Evolutionary conservation across 2,797 vertebrate species (phyloP).

Genomic region (Enteromius anoplus): DNA sequence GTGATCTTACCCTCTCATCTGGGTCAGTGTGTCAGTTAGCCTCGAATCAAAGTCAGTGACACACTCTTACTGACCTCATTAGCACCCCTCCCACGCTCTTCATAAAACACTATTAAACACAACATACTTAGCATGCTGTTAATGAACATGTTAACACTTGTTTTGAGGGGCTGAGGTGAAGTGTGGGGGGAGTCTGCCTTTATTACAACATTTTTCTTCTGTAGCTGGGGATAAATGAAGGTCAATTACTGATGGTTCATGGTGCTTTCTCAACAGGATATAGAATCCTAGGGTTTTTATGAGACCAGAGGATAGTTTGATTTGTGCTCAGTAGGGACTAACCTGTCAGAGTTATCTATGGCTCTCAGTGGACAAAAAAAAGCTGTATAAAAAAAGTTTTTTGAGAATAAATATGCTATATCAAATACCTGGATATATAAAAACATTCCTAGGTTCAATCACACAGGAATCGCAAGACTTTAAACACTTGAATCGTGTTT

Average conservation of each 20-base stretch:
- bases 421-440: constrained; percentile 6
- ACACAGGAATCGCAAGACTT: constrained; percentile 4
- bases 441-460: background rate
- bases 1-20: constrained; percentile 42
- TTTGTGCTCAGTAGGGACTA: constrained; percentile 18
- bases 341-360: constrained; percentile 24
- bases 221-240: constrained; percentile 37
- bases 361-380: constrained; percentile 18
- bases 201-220: background rate
- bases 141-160: constrained; percentile 8
- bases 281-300: constrained; percentile 23
- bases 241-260: constrained; percentile 16
- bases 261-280: constrained; percentile 17
- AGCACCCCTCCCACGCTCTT: background rate
- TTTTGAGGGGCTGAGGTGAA: background rate
- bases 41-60: constrained; percentile 50
- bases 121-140: background rate
- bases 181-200: background rate
- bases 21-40: constrained; percentile 58
- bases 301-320: constrained; percentile 10
- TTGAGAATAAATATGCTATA: background rate
- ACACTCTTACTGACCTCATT: constrained; percentile 48
- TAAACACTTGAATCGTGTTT: constrained; percentile 24
- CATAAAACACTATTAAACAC: background rate
- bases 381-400: background rate